Percentiles rank a stretch among this genome's conserved stretches.
These are phyloP conservation scores for Campoplex nolae DNA, from an alignment of 2,888 invertebrate species.

Conservation along the genomic window DNA sequence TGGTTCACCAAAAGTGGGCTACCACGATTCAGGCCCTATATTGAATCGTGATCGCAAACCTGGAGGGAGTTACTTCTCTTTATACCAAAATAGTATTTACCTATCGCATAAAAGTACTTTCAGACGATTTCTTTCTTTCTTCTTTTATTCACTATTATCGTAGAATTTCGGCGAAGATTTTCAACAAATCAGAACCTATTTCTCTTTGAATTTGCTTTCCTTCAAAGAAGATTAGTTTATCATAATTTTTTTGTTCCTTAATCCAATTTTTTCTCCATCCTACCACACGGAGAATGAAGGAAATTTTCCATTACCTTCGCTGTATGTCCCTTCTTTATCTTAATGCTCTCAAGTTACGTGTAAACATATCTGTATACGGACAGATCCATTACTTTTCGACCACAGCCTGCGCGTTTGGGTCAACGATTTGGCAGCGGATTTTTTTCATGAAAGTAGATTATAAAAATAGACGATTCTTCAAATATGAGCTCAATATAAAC, in stretches of 20 bases:
- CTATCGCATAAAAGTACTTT: conserved; percentile 79
- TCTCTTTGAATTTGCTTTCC: background rate
- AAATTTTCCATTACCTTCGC: conserved; percentile 50
- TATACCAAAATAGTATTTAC: conserved; percentile 82
- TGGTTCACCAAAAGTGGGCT: conserved; percentile 60
- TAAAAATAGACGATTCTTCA: no score
- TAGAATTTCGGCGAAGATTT: conserved; percentile 50
- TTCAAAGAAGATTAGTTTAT: background rate
- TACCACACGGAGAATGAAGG: background rate
- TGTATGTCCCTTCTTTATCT: conserved; percentile 50
- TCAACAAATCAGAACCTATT: conserved; percentile 1
- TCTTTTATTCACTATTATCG: conserved; percentile 35
- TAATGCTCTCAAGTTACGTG: conserved; percentile 41
- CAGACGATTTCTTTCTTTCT: conserved; percentile 51
- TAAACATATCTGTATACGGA: no score
- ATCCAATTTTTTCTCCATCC: background rate
- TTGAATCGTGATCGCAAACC: conserved; percentile 78
- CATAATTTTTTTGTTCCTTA: background rate
- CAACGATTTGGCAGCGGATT: no score
- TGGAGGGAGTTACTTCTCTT: conserved; percentile 74
- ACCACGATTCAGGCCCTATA: conserved; percentile 82
- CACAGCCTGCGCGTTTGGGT: no score
- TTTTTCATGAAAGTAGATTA: no score
- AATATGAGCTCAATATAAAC: no score
- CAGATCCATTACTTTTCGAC: no score